Evolutionary conservation across 2,797 vertebrate genomes (phyloP).

Genomic region (Chrysolophus pictus): DNA sequence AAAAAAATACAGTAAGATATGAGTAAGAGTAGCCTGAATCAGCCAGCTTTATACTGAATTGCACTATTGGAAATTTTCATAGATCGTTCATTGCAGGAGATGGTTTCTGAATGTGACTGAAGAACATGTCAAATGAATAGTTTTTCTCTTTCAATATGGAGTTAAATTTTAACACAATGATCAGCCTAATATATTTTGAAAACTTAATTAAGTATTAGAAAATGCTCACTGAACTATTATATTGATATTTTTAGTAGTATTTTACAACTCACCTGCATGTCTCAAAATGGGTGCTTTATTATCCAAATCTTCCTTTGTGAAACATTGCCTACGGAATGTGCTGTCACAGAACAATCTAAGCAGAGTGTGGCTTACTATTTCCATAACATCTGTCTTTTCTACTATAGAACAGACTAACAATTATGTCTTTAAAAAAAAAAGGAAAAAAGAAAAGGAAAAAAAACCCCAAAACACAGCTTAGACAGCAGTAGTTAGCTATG

Average conservation of each 20-base stretch:
- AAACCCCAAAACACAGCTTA: background rate
- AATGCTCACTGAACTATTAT: background rate
- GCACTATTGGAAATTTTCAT: background rate
- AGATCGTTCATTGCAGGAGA: background rate
- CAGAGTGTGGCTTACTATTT: slow-evolving; percentile 73
- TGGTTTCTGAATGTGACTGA: background rate
- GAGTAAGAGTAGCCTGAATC: background rate
- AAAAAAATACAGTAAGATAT: background rate
- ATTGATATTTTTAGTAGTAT: slow-evolving; percentile 41
- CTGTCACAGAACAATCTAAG: slow-evolving; percentile 63
- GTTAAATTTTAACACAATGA: slow-evolving; percentile 56
- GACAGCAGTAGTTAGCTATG: slow-evolving; percentile 1
- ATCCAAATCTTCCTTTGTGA: slow-evolving; percentile 72
- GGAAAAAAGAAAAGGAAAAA: background rate
- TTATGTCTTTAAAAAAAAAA: slow-evolving; percentile 45
- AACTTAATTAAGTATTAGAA: background rate
- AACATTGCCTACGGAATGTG: slow-evolving; percentile 65
- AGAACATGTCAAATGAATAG: background rate
- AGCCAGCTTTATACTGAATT: background rate
- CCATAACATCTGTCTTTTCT: slow-evolving; percentile 82
- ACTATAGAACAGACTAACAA: slow-evolving; percentile 76
- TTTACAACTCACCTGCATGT: slow-evolving; percentile 68
- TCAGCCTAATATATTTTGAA: slow-evolving; percentile 27
- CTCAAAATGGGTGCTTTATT: slow-evolving; percentile 72
- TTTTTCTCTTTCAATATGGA: background rate